phyloP scores from a whole-genome alignment of 2,113 vertebrate genomes.

The Urocolius indicus region DNA sequence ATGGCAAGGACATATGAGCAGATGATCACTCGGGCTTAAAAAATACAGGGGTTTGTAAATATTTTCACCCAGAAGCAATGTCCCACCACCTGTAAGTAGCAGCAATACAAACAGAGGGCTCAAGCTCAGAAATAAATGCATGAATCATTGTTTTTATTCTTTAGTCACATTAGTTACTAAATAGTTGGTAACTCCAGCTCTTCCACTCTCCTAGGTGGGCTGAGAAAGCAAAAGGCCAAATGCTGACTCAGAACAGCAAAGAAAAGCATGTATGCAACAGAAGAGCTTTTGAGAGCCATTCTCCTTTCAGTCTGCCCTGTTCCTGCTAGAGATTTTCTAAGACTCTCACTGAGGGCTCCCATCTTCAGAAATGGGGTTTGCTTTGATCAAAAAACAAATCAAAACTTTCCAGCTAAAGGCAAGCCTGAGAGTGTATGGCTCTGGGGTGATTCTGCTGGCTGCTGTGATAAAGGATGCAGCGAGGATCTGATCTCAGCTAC shows the following conservation, averaged over 20 bases:
- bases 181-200: not conserved
- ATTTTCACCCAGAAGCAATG: constrained; percentile 27
- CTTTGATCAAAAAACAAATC: not conserved
- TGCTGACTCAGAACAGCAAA: not conserved
- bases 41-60: not conserved
- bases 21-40: not conserved
- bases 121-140: constrained; percentile 10
- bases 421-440: not conserved
- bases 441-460: not conserved
- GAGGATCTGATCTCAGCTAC: not conserved
- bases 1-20: not conserved
- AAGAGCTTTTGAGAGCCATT: not conserved
- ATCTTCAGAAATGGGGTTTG: not conserved
- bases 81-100: constrained; percentile 16
- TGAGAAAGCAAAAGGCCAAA: not conserved
- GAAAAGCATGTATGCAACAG: not conserved
- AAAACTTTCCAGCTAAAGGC: not conserved
- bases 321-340: not conserved
- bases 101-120: constrained; percentile 43
- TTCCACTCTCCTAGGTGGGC: not conserved
- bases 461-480: not conserved
- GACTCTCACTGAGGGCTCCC: not conserved
- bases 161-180: constrained; percentile 33
- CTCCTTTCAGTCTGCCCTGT: not conserved
- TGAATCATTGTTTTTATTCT: constrained; percentile 51